These are phyloP conservation scores for Mactromeris polynyma DNA, from an alignment of 2,888 invertebrate genomes.

Conservation along the genomic window DNA sequence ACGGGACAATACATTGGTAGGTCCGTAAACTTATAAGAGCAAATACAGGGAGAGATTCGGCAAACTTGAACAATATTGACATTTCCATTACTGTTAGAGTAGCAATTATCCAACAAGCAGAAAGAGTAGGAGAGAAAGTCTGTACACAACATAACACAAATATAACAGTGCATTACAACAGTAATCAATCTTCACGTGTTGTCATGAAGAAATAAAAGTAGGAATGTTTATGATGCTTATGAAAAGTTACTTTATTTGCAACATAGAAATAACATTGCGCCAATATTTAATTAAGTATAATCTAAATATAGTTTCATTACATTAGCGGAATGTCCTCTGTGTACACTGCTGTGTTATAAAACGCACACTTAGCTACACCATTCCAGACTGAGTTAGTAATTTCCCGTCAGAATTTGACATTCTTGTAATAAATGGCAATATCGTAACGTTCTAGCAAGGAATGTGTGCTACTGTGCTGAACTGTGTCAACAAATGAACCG, in stretches of 20 bases:
- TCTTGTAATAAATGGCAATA: neutral
- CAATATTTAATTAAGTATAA: neutral
- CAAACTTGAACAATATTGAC: neutral
- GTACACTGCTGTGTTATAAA: neutral
- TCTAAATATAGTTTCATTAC: neutral
- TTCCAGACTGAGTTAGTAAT: neutral
- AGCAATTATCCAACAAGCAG: neutral
- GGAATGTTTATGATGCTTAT: neutral
- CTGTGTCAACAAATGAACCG: too few species aligned
- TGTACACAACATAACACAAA: neutral
- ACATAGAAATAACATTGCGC: neutral
- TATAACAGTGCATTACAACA: neutral
- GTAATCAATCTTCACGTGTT: neutral
- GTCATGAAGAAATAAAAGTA: neutral
- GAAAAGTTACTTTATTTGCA: neutral
- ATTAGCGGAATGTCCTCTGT: neutral
- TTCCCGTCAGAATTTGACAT: neutral
- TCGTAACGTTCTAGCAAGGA: neutral
- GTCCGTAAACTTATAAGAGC: neutral
- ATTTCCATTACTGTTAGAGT: neutral
- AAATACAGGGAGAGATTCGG: too few species aligned
- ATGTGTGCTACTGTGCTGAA: too few species aligned
- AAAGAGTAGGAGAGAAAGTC: neutral
- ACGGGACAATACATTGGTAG: neutral
- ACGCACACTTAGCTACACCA: neutral